Base-by-base conservation (phyloP, 2,888 invertebrate genomes). In the Ennomos quercinarius region DNA sequence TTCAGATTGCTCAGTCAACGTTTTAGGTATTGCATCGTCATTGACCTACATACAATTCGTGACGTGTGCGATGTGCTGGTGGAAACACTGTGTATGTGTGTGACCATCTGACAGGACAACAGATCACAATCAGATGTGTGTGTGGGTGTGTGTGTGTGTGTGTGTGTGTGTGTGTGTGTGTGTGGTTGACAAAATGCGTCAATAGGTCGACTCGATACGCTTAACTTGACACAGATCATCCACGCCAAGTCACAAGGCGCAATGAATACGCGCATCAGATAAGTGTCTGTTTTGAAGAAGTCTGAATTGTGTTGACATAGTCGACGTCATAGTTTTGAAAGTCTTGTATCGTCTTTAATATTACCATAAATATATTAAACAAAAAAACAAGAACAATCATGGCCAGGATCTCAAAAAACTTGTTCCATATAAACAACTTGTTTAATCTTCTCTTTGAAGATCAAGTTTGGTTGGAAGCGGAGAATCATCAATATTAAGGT, bases 1-100 rank as follows among this genome's bases (percentile, higher is more conserved):
- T 17, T 17, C 17, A 17, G 3, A 17, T 17, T 17, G 2, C 55
- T 63, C 55, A 64, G 70, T 68, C 64, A 69, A 67, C 68, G 64
- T 43, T 63, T 57, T 57, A 51, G 40, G 59, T 59, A 49, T 66
- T 70, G 67, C 70, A 63, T 67, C 68, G 69, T 74, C 74, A 70
- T 61, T 67, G 67, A 64, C 67, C 67, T 67, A 70, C 67, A 71
- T 59, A 57, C 46, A 11, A 50, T 60, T 46, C 48, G 65, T 73
- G 70, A 74, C 71, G 72, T 63, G 48, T 39, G 41, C 42, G 51
- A 56, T 55, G 41, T 57, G 57, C 61, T 61, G 27, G 52, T 35
- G 47, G 40, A 46, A 50, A 35, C 42, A 27, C 35, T 11, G 8
- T 41, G 42, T 41, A 11, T 38, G 43, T 50, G 50, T 41, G 27